Evolutionary conservation across 2,888 invertebrate genomes (phyloP), one percentile per base, ranked within the genome.

Genomic region (Germaria angustata): DNA sequence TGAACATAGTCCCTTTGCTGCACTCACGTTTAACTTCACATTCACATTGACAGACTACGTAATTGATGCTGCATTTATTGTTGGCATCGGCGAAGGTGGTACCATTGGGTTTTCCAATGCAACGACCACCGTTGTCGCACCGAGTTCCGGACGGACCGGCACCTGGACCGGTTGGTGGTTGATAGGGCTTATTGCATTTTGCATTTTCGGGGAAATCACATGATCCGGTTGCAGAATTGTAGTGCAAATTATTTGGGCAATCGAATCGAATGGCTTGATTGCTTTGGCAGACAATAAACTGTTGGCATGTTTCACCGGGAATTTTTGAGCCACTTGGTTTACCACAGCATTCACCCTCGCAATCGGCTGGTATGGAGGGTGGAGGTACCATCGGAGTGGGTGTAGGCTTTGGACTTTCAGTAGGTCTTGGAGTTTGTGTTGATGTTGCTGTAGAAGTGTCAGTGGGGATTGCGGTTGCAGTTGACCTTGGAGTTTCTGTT

Each of bases 121-220:
- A 87, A 8, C 78, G 77, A 7, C 87, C 88, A 7, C 84, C 69
- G 41, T 68, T 85, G 39, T 69, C 86, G 53, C 89, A 89, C 24
- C 77, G 79, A 1, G 87, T 87, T 28, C 89, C 89, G 0, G 89
- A 88, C 5, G 88, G 89, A 9, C 88, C 88, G 7, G 88, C 87
- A 2, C 84, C 84, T 15, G 88, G 89, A 3, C 88, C 88, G 36
- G 86, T 86, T 8, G 88, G 88, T 34, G 87, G 86, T 5, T 57
- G 46, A 49, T 85, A 84, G 9, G 85, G 86, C 82, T 86, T 86
- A 2, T 85, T 77, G 49, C 89, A 89, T 0, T 85, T 41, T 0
- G 87, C 89, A 17, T 84, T 80, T 6, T 84, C 59, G 3, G 89
- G 89, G 49, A 51, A 88, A 53, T 88, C 89, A 73, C 89, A 89